These are phyloP conservation scores for Ctenicera cuprea DNA, from an alignment of 2,888 invertebrate genomes.

Conservation along the genomic window DNA sequence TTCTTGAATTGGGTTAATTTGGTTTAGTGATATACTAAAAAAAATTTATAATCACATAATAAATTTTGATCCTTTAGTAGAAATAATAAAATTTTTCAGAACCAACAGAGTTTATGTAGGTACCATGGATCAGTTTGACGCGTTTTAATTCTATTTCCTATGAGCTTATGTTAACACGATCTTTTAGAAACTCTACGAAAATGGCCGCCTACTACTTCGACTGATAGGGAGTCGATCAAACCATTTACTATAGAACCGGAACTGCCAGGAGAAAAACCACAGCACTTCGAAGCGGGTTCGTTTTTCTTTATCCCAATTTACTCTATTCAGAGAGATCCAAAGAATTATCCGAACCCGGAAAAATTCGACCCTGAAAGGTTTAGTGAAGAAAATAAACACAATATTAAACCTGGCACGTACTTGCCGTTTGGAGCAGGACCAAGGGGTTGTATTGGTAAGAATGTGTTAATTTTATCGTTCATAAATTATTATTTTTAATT, in stretches of 20 bases:
- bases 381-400: constrained; percentile 73
- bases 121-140: too few relatives aligned
- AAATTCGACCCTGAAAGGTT: constrained; percentile 75
- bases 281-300: constrained; percentile 17
- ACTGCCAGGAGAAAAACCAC: constrained; percentile 47
- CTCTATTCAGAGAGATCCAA: constrained; percentile 75
- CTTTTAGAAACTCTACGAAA: constrained; percentile 5
- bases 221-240: constrained; percentile 72
- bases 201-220: not conserved
- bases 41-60: not conserved
- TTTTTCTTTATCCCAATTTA: constrained; percentile 71
- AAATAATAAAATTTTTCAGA: constrained; percentile 72
- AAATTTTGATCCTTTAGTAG: not conserved
- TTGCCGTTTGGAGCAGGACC: constrained; percentile 74
- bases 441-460: constrained; percentile 66
- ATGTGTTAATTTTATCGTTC: not conserved
- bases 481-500: not conserved
- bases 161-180: not conserved
- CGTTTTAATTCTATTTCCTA: constrained; percentile 72
- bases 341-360: constrained; percentile 75
- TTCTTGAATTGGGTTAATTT: too few relatives aligned
- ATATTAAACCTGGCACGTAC: constrained; percentile 73
- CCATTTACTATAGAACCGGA: constrained; percentile 66
- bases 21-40: not conserved
- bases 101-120: too few relatives aligned